Evolutionary conservation across 2,797 vertebrate genomes (phyloP).

Genomic region (Melanotaenia trifasciata): DNA sequence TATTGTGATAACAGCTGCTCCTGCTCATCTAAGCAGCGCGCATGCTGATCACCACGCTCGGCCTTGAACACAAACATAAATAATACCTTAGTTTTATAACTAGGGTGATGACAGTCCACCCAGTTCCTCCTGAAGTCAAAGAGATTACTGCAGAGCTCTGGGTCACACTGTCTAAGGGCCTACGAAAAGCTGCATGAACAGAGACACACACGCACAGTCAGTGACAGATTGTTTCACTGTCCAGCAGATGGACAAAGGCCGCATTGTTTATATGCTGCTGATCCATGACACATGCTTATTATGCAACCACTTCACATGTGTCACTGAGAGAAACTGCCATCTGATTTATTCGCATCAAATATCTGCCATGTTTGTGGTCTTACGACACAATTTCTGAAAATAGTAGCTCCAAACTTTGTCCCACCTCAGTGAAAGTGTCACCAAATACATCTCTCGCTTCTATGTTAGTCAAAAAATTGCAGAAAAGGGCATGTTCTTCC

Average conservation of each 20-base stretch:
- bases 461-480: conserved; percentile 1
- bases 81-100: conserved; percentile 44
- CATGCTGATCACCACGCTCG: conserved; percentile 1
- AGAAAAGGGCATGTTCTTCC: neutral
- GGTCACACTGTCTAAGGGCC: conserved; percentile 26
- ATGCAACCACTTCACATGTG: conserved; percentile 37
- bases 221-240: conserved; percentile 44
- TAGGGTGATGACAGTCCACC: conserved; percentile 40
- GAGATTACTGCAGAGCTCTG: conserved; percentile 29
- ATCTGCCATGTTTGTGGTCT: neutral
- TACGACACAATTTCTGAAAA: neutral
- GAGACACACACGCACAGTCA: conserved; percentile 30
- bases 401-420: conserved; percentile 6
- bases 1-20: conserved; percentile 56
- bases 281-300: conserved; percentile 52
- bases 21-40: conserved; percentile 29
- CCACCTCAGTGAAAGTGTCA: neutral
- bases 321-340: conserved; percentile 4
- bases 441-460: neutral
- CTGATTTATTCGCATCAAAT: conserved; percentile 24
- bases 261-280: conserved; percentile 57
- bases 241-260: conserved; percentile 37
- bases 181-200: conserved; percentile 9
- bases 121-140: conserved; percentile 20
- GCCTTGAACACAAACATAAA: conserved; percentile 57